Evolutionary conservation across 2,888 invertebrate species (phyloP).

Genomic region (Tenthredo notha): DNA sequence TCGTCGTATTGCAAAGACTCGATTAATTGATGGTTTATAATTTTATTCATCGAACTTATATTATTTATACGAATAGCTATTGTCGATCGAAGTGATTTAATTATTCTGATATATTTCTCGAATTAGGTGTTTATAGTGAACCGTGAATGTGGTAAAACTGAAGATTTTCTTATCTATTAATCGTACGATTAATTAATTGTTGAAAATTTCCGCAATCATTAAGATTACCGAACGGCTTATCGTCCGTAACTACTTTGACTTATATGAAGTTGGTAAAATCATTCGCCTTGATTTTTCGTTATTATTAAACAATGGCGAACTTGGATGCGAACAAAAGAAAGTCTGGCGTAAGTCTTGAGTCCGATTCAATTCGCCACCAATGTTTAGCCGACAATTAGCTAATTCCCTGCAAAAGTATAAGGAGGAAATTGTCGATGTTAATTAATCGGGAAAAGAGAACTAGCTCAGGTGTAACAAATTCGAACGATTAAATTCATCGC

Average conservation of each 20-base stretch:
- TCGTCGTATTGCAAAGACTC: not conserved
- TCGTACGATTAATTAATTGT: not conserved
- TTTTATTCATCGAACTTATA: not conserved
- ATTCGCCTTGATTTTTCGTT: constrained; percentile 19
- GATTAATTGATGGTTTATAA: constrained; percentile 12
- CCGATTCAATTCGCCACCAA: constrained; percentile 39
- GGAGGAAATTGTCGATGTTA: constrained; percentile 14
- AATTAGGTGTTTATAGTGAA: not conserved
- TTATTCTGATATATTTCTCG: not conserved
- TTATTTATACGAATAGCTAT: not conserved
- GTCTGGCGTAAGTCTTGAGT: constrained; percentile 26
- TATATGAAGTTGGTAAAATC: not conserved
- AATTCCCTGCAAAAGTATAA: not conserved
- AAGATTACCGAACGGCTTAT: not conserved
- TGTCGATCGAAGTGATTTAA: not conserved
- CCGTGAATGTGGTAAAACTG: not conserved
- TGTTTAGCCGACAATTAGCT: not conserved
- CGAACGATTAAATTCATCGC: not conserved
- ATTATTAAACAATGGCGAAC: constrained; percentile 24
- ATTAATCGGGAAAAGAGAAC: not conserved
- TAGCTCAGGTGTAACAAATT: not conserved
- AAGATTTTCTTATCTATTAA: not conserved
- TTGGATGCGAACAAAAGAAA: constrained; percentile 39
- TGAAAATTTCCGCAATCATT: not conserved
- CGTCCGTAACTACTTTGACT: not conserved